Evolutionary conservation across 2,888 invertebrate genomes (phyloP), one percentile per base, ranked within the genome.

Genomic region (Stenoptilia bipunctidactyla): DNA sequence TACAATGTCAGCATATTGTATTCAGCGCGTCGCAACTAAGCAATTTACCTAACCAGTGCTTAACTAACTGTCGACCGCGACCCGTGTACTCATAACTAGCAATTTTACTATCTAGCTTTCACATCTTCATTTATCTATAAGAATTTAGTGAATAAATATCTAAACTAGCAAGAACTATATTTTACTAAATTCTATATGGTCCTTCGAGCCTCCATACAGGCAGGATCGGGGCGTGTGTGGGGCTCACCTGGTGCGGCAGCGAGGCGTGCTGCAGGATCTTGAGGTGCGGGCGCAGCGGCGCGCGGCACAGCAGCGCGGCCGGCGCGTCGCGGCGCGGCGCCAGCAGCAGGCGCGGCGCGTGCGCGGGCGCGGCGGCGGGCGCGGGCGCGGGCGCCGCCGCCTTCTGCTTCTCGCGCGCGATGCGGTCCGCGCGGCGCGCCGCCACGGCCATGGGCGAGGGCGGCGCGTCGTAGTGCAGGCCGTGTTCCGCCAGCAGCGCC

Each of bases 391-490:
- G 50, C 40, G 42, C 52, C 47, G 47, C 55, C 48, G 62, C 79
- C 55, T 88, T 88, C 47, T 89, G 86, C 67, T 94, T 94, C 61
- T 94, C 96, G 58, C 92, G 89, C 9, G 93, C 90, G 49, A 96
- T 89, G 53, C 96, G 88, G 58, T 96, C 96, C 12, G 94, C 93
- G 57, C 94, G 87, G 43, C 90, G 87, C 15, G 88, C 77, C 12
- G 94, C 94, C 39, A 95, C 91, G 56, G 93, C 93, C 50, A 91
- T 87, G 1, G 97, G 96, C 50, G 90, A 85, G 38, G 94, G 82
- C 4, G 97, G 96, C 61, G 87, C 88, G 56, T 97, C 97, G 61
- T 94, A 92, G 55, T 90, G 90, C 44, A 98, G 92, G 27, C 93
- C 93, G 63, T 90, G 91, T 50, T 96, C 96, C 43, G 88, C 88